Percentiles rank a stretch among this genome's conserved stretches.
phyloP scores from a whole-genome alignment of 2,888 invertebrate genomes.

The Dasysyrphus albostriatus region DNA sequence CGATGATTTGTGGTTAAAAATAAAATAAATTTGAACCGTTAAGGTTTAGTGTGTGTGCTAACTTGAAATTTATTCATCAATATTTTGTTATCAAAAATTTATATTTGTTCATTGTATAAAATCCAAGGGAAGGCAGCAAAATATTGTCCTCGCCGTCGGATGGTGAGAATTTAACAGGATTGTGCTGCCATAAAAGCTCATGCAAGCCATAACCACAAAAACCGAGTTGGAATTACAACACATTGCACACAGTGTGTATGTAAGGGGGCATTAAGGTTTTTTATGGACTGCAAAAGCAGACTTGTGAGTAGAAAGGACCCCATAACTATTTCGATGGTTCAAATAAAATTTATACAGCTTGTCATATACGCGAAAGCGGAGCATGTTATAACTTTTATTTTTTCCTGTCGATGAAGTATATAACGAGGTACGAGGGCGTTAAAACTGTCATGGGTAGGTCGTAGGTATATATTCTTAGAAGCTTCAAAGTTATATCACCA shows the following conservation, averaged over 20 bases:
- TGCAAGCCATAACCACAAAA: slow-evolving; percentile 54
- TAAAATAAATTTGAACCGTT: slow-evolving; percentile 39
- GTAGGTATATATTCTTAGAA: neutral
- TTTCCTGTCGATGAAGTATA: slow-evolving; percentile 35
- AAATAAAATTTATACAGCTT: slow-evolving; percentile 50
- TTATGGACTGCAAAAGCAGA: neutral
- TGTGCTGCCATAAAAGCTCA: slow-evolving; percentile 49
- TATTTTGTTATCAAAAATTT: slow-evolving; percentile 62
- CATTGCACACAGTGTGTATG: slow-evolving; percentile 36
- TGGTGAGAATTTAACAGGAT: slow-evolving; percentile 29
- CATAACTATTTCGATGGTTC: slow-evolving; percentile 16
- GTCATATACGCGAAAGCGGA: neutral
- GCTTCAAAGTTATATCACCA: neutral
- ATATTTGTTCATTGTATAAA: slow-evolving; percentile 17
- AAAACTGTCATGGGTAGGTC: slow-evolving; percentile 3
- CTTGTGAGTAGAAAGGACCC: slow-evolving; percentile 14
- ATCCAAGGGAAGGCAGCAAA: neutral
- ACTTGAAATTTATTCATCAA: slow-evolving; percentile 62
- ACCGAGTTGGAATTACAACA: slow-evolving; percentile 49
- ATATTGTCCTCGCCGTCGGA: slow-evolving; percentile 15
- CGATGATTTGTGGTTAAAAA: slow-evolving; percentile 63
- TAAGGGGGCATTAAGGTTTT: slow-evolving; percentile 29
- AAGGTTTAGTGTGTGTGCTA: neutral
- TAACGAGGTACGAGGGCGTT: slow-evolving; percentile 29
- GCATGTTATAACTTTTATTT: slow-evolving; percentile 34